Evolutionary conservation across 2,797 vertebrate genomes (phyloP).

Genomic region (Bradypus variegatus): DNA sequence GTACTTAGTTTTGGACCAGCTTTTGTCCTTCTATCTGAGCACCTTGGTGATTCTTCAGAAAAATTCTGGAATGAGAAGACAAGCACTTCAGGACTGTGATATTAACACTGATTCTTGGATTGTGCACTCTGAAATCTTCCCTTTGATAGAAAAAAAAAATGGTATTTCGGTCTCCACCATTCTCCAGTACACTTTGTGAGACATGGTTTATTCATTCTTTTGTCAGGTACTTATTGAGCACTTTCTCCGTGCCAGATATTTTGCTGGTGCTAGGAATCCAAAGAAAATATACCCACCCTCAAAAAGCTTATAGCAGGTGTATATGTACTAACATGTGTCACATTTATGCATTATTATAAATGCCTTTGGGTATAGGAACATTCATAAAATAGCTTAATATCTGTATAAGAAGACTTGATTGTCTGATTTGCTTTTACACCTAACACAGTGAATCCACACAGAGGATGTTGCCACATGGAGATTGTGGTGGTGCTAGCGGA

Average conservation of each 20-base stretch:
- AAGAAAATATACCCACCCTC: neutral
- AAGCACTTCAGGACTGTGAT: neutral
- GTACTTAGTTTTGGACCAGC: neutral
- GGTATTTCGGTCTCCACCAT: neutral
- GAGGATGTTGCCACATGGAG: neutral
- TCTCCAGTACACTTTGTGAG: neutral
- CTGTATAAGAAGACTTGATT: neutral
- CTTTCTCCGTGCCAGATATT: neutral
- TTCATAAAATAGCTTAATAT: neutral
- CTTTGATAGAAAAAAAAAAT: neutral
- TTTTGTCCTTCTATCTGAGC: neutral
- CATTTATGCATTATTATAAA: neutral
- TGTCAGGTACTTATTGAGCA: neutral
- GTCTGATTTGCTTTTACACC: neutral
- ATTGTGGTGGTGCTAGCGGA: neutral
- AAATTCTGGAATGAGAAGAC: neutral
- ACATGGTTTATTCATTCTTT: neutral
- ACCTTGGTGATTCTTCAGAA: neutral
- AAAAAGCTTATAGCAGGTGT: neutral
- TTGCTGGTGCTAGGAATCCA: neutral
- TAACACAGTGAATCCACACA: neutral
- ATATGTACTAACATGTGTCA: too few species aligned
- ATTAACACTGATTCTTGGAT: neutral
- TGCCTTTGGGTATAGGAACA: neutral
- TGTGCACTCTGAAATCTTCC: neutral